Evolutionary conservation across 2,888 invertebrate genomes (phyloP), one percentile per base, ranked within the genome.

Genomic region (Hoplodrina ambigua): DNA sequence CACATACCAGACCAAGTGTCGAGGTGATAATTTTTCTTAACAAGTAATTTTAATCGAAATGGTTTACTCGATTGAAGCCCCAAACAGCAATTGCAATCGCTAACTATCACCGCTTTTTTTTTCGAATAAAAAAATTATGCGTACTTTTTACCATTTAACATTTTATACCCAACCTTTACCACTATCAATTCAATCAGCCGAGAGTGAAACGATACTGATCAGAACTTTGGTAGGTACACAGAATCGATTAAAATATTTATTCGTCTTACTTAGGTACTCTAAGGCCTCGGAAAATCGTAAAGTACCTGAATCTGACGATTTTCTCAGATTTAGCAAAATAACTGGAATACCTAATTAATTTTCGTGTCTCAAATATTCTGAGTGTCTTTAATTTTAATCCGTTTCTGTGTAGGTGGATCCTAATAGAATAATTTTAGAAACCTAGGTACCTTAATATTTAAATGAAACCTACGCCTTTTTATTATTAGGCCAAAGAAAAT

Each of bases 401-500:
- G 17, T 75, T 76, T 52, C n/a, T 13, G 25, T 37, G 15, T 60
- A n/a, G 25, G 25, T 52, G 41, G 44, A 79, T 19, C 33, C 13
- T 1, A 58, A n/a, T 6, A 50, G 5, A 61, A 66, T 61, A 25
- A 33, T 68, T 72, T 49, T 30, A 41, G 25, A 25, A 55, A 46
- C 37, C 52, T 65, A 61, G 54, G 20, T 61, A 58, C 17, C 44
- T 46, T 4, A 17, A 6, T 46, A 17, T 69, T 75, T 60, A 33
- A 60, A 80, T 77, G 63, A 72, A 61, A 50, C 49, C 56, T 53
- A 52, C 56, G 44, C 17, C 41, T 58, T 62, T 60, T 61, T 70
- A 76, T 46, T 41, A 46, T 33, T 56, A 57, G 25, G 44, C 30
- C 8, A 72, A 66, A 81, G 81, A 72, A 81, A 67, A 78, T 67